Base-by-base conservation (phyloP, 2,113 vertebrate genomes). In the Hippocampus guttulatus region DNA sequence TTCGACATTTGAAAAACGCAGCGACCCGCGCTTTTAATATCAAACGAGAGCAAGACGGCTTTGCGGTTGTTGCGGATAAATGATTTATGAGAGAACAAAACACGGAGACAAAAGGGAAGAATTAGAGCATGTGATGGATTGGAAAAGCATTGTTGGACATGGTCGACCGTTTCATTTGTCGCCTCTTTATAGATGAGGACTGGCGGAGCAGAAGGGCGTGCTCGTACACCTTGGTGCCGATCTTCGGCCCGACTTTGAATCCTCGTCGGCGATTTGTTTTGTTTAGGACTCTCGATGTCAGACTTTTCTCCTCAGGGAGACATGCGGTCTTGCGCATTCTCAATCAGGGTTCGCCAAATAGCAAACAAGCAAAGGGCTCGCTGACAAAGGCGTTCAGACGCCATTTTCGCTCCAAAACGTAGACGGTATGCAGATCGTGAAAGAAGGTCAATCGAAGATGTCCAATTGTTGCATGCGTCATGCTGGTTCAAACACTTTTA, bases 141-240 rank as follows among this genome's bases (percentile, higher is more conserved):
- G 67, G 33, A 73, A 61, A 74, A 69, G 78, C 75, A 76, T 83
- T 71, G 75, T 80, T 41, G 74, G 71, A 74, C 83, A 81, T 87
- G 73, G 68, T 78, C 76, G 58, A 57, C 75, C 67, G 81, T 88
- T 85, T 85, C 75, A 83, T 84, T 83, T 78, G 78, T 70, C 80
- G 76, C 62, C 71, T 83, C 74, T 77, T 57, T 81, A 82, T 6
- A 88, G 79, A 74, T 72, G 14, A 58, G 83, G 85, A 90, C 88
- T 87, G 90, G 91, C 91, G 82, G 84, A 78, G 83, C 73, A n/a
- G 78, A 72, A 87, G 78, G 43, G 7, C 75, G 33, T 38, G 33
- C 71, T 49, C 76, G 68, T 67, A 65, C 47, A 74, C 63, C 41
- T 27, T 47, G 30, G 60, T 68, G 61, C 61, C 27, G 40, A 64